phyloP scores from a whole-genome alignment of 92 coral and sea anemone genomes.

The Micromussa lordhowensis region DNA sequence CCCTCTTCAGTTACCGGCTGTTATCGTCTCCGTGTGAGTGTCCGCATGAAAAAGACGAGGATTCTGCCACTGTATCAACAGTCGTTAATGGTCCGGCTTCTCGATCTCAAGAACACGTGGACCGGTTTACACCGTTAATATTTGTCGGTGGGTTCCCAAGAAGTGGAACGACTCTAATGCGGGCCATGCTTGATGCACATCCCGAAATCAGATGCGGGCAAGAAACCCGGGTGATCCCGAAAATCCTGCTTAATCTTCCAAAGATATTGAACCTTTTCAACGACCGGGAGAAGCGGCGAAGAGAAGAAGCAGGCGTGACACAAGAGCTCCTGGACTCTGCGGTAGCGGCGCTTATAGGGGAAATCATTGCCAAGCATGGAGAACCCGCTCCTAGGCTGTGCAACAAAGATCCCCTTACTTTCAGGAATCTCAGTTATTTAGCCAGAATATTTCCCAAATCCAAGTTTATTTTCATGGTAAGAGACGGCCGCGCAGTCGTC shows the following conservation, averaged over 20 bases:
- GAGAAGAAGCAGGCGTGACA: conserved; percentile 87
- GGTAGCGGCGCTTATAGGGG: conserved; percentile 78
- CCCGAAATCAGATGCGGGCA: conserved; percentile 96
- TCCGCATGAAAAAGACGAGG: conserved; percentile 7
- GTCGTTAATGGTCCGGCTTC: not conserved
- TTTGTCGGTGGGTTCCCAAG: conserved; percentile 98
- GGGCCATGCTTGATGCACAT: conserved; percentile 92
- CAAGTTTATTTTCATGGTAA: conserved; percentile 87
- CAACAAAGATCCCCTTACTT: conserved; percentile 90
- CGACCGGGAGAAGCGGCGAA: conserved; percentile 59
- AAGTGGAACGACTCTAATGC: conserved; percentile 97
- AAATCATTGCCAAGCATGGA: conserved; percentile 83
- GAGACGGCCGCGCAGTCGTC: conserved; percentile 95
- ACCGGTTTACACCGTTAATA: conserved; percentile 77
- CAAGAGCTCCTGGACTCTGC: conserved; percentile 77
- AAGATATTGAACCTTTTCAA: conserved; percentile 51
- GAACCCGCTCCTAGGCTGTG: conserved; percentile 74
- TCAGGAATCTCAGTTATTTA: conserved; percentile 84
- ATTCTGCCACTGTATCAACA: conserved; percentile 8
- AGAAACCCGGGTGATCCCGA: conserved; percentile 93
- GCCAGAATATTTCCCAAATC: conserved; percentile 88
- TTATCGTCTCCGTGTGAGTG: conserved; percentile 17
- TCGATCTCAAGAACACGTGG: conserved; percentile 29
- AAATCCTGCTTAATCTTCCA: conserved; percentile 74
- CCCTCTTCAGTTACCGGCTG: conserved; percentile 30